Evolutionary conservation across 2,888 invertebrate species (phyloP).

Genomic region (Hirtodrosophila histrioides): DNA sequence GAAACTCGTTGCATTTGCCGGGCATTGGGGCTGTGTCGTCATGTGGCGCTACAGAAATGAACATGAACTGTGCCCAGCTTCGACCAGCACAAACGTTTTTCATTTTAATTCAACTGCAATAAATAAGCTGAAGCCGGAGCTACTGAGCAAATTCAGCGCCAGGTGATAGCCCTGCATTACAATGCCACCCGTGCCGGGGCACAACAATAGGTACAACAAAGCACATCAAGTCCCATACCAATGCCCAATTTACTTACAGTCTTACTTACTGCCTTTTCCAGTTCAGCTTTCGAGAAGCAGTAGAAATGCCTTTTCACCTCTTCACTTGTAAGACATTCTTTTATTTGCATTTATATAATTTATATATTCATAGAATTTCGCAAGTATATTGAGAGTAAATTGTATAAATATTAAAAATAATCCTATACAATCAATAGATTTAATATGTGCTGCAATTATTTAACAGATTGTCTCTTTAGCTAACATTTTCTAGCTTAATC

Average conservation of each 20-base stretch:
- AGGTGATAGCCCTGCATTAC: conserved; percentile 61
- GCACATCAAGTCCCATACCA: conserved; percentile 28
- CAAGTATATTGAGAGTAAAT: no score
- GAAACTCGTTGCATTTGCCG: conserved; percentile 37
- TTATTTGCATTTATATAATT: no score
- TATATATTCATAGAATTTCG: no score
- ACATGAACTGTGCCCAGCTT: conserved; percentile 51
- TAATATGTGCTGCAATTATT: no score
- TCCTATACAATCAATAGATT: no score
- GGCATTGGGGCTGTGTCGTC: conserved; percentile 17
- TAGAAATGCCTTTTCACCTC: no score
- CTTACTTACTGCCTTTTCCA: no score
- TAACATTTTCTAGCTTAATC: no score
- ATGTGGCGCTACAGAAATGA: conserved; percentile 45
- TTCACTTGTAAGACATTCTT: no score
- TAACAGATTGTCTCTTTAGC: no score
- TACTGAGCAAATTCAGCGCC: conserved; percentile 13
- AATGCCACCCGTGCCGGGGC: conserved; percentile 18
- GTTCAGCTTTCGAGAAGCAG: no score
- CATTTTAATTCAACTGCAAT: conserved; percentile 68
- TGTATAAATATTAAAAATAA: no score
- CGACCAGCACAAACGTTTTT: conserved; percentile 55
- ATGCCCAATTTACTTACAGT: conserved; percentile 29
- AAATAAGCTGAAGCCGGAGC: conserved; percentile 51
- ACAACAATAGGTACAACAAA: conserved; percentile 29